These are phyloP conservation scores for Eupeodes luniger DNA, from an alignment of 2,888 invertebrate species.

Conservation along the genomic window DNA sequence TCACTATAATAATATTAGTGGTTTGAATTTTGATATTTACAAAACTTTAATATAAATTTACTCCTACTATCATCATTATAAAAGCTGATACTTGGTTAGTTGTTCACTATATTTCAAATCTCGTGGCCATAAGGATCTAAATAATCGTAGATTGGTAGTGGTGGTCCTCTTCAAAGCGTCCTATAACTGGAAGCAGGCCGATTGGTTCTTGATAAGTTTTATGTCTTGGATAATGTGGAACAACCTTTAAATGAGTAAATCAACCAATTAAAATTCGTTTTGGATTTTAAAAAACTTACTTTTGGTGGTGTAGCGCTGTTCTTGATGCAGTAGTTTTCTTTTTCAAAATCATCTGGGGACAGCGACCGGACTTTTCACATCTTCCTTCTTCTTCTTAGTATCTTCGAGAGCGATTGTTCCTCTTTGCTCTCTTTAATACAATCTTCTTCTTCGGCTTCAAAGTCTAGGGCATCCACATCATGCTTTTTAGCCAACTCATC, in stretches of 20 bases:
- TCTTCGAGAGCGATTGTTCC: too few species aligned
- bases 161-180: conserved; percentile 80
- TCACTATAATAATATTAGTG: too few species aligned
- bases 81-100: too few species aligned
- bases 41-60: too few species aligned
- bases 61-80: too few species aligned
- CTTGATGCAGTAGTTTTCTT: conserved; percentile 90
- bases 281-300: conserved; percentile 69
- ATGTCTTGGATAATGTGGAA: conserved; percentile 78
- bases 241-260: conserved; percentile 63
- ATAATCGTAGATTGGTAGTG: conserved; percentile 82
- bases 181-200: conserved; percentile 82
- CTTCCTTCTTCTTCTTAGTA: too few species aligned
- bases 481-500: conserved; percentile 86
- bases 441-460: conserved; percentile 92
- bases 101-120: too few species aligned
- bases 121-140: conserved; percentile 82
- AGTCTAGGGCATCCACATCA: conserved; percentile 92
- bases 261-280: neutral
- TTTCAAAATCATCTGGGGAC: conserved; percentile 89
- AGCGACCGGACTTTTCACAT: conserved; percentile 80
- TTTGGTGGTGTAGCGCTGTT: conserved; percentile 87
- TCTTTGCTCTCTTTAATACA: conserved; percentile 84
- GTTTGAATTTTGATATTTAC: too few species aligned
- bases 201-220: conserved; percentile 78